These are phyloP conservation scores for Euwallacea fornicatus DNA, from an alignment of 1,140 invertebrate species.

Conservation along the genomic window DNA sequence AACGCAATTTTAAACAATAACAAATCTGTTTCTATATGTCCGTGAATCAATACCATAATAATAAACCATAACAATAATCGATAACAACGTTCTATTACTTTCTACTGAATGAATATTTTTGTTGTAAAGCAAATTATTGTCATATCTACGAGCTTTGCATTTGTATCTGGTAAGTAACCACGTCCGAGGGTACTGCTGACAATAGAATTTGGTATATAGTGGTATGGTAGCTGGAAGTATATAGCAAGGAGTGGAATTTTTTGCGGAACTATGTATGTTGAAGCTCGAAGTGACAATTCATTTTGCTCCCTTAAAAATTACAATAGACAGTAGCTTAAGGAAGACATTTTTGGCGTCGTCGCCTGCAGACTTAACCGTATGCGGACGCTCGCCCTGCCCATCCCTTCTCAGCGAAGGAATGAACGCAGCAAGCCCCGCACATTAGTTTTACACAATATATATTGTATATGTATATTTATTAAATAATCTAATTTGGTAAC, in stretches of 20 bases:
- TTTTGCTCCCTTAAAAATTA: constrained; percentile 48
- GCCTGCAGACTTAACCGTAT: constrained; percentile 49
- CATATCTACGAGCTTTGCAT: constrained; percentile 45
- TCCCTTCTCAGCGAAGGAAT: constrained; percentile 8
- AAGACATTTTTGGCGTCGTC: constrained; percentile 51
- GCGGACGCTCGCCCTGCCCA: constrained; percentile 7
- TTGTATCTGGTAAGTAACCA: neutral
- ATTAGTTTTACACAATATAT: constrained; percentile 1
- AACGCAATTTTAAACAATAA: neutral
- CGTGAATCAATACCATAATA: too few relatives aligned
- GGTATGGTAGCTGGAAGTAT: neutral
- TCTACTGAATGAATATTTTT: constrained; percentile 35
- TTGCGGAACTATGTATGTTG: neutral
- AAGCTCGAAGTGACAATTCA: constrained; percentile 48
- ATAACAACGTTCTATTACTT: neutral
- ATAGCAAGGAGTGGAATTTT: neutral
- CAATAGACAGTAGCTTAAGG: constrained; percentile 51
- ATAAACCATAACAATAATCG: too few relatives aligned
- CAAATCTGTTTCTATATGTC: neutral
- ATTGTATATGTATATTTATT: constrained; percentile 26
- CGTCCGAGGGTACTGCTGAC: neutral
- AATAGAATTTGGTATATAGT: neutral
- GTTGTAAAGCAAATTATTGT: constrained; percentile 50
- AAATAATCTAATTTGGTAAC: constrained; percentile 29
- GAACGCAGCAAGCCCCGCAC: constrained; percentile 15